Conservation (phyloP, 2,113 vertebrate species). For the Toxostoma redivivum region DNA sequence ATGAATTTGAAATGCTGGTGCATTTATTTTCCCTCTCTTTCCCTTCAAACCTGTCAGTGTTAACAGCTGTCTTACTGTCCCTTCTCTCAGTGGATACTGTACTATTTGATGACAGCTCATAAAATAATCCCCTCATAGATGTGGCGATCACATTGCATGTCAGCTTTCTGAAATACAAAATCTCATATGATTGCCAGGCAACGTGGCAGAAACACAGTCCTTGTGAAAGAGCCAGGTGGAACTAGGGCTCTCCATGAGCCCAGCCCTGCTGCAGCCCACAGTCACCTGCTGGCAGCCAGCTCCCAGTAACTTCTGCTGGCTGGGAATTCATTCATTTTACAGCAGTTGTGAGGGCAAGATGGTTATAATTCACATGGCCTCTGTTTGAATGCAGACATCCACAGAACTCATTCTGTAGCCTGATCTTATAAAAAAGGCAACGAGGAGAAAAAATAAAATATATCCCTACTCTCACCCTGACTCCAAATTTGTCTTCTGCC, state of each 20-base stretch:
- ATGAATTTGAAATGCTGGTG: neutral
- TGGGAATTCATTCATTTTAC: neutral
- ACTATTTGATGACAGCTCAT: neutral
- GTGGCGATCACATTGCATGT: neutral
- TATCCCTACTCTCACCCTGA: neutral
- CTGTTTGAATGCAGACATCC: neutral
- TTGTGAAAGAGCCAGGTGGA: neutral
- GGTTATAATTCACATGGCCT: neutral
- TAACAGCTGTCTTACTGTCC: conserved; percentile 11
- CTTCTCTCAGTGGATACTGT: neutral
- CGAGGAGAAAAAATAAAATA: neutral
- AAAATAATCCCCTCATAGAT: neutral
- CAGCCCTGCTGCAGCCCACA: neutral
- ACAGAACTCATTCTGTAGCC: neutral
- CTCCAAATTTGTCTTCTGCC: neutral
- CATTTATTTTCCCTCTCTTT: neutral
- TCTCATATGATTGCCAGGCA: conserved; percentile 11
- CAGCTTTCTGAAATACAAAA: conserved; percentile 1
- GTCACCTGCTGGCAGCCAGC: neutral
- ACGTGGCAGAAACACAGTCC: neutral
- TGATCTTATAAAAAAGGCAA: neutral
- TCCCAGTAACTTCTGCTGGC: neutral
- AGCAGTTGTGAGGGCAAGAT: accelerated
- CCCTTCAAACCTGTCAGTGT: neutral
- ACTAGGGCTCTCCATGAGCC: neutral